Conservation (phyloP, 2,888 invertebrate species). For the Apamea monoglypha region DNA sequence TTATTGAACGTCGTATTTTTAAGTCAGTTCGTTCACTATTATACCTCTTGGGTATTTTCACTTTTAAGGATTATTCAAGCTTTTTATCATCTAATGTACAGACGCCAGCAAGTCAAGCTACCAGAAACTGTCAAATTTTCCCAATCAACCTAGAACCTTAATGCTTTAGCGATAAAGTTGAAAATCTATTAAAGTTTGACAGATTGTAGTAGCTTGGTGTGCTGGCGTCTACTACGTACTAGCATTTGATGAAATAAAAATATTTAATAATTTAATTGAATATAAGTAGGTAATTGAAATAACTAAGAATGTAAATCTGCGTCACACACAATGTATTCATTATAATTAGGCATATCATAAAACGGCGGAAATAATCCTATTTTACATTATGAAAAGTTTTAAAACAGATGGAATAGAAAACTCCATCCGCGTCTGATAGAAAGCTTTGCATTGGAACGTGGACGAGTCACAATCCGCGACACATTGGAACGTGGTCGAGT, state of each 20-base stretch:
- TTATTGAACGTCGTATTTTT: slow-evolving; percentile 2
- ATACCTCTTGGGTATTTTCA: background rate
- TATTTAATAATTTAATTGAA: background rate
- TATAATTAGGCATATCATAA: background rate
- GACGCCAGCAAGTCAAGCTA: too few species aligned
- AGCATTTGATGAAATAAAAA: background rate
- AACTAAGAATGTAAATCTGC: background rate
- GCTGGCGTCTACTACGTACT: too few species aligned
- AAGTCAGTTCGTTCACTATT: background rate
- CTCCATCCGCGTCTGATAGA: background rate
- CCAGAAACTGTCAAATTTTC: too few species aligned
- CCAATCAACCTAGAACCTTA: too few species aligned
- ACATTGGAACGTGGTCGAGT: too few species aligned
- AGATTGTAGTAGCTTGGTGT: too few species aligned
- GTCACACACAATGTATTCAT: background rate
- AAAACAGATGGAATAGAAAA: background rate
- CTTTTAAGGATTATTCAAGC: background rate
- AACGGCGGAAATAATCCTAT: background rate
- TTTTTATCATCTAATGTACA: too few species aligned
- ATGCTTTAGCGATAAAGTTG: too few species aligned
- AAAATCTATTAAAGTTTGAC: too few species aligned
- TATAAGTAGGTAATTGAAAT: background rate
- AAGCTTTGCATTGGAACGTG: background rate
- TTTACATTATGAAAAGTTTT: background rate
- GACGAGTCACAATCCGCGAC: too few species aligned